These are phyloP conservation scores for Porites lobata DNA, from an alignment of 92 coral and sea anemone genomes.

Conservation along the genomic window DNA sequence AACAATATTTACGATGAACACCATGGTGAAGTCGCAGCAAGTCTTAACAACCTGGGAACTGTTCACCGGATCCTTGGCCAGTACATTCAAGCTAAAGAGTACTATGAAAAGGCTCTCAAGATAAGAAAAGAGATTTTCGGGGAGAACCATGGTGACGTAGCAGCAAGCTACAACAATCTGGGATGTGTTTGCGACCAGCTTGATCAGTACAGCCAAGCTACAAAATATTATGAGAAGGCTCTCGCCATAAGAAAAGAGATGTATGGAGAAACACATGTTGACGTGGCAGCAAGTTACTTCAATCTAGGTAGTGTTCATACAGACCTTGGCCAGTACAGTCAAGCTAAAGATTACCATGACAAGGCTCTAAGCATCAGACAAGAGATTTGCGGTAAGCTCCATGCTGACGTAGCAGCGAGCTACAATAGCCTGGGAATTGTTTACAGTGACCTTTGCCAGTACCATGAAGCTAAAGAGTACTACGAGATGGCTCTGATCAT, in stretches of 20 bases:
- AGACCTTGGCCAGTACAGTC: background rate
- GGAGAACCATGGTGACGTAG: background rate
- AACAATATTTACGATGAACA: background rate
- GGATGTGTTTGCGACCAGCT: background rate
- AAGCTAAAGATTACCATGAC: slow-evolving; percentile 30
- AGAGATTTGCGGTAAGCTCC: slow-evolving; percentile 1
- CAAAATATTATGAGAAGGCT: too few relatives aligned
- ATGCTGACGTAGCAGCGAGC: slow-evolving; percentile 10
- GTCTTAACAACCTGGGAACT: slow-evolving; percentile 25
- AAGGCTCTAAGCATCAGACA: slow-evolving; percentile 12
- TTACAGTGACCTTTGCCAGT: background rate
- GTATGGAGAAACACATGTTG: background rate
- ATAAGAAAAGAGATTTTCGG: background rate
- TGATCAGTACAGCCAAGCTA: background rate
- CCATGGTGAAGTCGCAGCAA: slow-evolving; percentile 18
- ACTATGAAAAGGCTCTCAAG: background rate
- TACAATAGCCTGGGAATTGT: slow-evolving; percentile 29
- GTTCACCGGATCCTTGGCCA: background rate
- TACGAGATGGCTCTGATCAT: background rate
- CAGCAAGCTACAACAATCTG: background rate
- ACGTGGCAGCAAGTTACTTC: slow-evolving; percentile 19
- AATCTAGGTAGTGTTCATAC: slow-evolving; percentile 12
- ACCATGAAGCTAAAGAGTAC: background rate
- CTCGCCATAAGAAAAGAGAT: background rate
- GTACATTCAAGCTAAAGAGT: background rate